phyloP scores from a whole-genome alignment of 2,113 vertebrate species.

The Hylia prasina region DNA sequence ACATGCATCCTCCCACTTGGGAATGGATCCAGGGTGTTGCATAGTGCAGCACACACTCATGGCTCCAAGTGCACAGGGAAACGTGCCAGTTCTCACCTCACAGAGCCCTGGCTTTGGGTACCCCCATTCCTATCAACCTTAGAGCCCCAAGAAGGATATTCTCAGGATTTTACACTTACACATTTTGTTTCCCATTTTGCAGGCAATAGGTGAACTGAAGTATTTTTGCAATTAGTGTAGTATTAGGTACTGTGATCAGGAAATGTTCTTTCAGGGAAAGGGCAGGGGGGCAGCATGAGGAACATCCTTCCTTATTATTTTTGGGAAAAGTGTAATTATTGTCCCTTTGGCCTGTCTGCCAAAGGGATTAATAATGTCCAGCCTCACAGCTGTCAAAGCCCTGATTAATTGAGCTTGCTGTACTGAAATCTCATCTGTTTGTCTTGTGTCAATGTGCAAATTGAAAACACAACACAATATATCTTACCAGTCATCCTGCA shows the following conservation, averaged over 20 bases:
- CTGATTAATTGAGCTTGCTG: conserved; percentile 60
- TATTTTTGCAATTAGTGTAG: not conserved
- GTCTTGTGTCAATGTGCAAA: conserved; percentile 64
- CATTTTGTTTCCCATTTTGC: not conserved
- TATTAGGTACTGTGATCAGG: not conserved
- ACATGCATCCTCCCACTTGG: not conserved
- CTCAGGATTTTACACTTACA: not conserved
- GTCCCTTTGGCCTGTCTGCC: not conserved
- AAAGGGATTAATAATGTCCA: conserved; percentile 52
- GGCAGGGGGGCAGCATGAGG: not conserved
- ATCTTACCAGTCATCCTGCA: conserved; percentile 29
- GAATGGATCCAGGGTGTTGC: too few species aligned
- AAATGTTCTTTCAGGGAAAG: not conserved
- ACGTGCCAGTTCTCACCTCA: not conserved
- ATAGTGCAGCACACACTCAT: not conserved
- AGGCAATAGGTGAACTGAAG: not conserved
- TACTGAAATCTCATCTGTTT: conserved; percentile 66
- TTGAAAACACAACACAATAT: conserved; percentile 63
- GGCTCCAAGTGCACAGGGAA: not conserved
- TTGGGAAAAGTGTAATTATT: conserved; percentile 16
- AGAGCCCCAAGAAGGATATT: not conserved
- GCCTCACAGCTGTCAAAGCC: conserved; percentile 53
- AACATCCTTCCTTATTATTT: conserved; percentile 1
- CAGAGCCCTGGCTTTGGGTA: not conserved
- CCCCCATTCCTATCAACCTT: not conserved